phyloP scores from a whole-genome alignment of 2,113 vertebrate genomes.

The Accipiter virgatus region DNA sequence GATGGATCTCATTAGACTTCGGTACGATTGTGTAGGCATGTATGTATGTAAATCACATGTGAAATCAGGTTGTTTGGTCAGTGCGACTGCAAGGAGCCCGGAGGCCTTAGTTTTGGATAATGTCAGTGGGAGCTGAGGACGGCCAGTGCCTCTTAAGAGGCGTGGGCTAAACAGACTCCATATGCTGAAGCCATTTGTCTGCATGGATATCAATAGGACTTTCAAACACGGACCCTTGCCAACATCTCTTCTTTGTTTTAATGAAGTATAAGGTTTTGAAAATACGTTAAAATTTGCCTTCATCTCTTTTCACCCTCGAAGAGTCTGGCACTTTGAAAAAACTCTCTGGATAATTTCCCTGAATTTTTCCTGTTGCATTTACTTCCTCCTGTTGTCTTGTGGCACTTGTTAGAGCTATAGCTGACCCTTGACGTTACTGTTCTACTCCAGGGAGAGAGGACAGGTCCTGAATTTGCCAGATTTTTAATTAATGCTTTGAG shows the following conservation, averaged over 20 bases:
- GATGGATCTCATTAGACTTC: not conserved
- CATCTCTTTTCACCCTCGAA: not conserved
- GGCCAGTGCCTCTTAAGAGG: not conserved
- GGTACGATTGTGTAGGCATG: not conserved
- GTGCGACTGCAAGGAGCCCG: not conserved
- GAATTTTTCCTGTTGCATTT: not conserved
- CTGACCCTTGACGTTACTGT: not conserved
- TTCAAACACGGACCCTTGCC: not conserved
- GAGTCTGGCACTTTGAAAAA: not conserved
- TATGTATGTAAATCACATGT: not conserved
- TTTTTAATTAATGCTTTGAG: not conserved
- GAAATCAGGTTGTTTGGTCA: not conserved
- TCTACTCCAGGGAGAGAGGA: not conserved
- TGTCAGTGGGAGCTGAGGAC: not conserved
- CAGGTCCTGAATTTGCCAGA: not conserved
- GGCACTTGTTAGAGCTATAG: not conserved
- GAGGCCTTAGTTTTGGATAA: not conserved
- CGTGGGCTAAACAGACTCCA: not conserved
- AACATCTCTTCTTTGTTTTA: not conserved
- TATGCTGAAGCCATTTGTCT: not conserved
- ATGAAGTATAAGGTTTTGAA: not conserved
- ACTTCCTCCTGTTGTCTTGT: not conserved
- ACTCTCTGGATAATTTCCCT: not conserved
- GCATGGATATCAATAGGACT: not conserved
- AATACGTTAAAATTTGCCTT: not conserved